Base-by-base conservation (phyloP, 2,797 vertebrate species). In the Acanthurus leucopareius region DNA sequence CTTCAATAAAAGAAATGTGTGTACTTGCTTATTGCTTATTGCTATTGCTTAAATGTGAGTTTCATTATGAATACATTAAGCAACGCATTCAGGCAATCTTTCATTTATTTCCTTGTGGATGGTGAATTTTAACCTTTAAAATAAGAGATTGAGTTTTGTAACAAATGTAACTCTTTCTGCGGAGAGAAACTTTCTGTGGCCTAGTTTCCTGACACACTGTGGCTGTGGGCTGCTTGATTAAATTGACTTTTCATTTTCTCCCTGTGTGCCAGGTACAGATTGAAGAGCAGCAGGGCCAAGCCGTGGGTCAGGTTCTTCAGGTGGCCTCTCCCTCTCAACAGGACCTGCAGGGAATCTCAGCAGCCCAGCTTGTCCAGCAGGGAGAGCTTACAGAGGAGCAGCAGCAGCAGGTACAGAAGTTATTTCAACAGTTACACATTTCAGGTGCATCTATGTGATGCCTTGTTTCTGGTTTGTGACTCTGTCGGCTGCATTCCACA, bases 331-430 rank as follows among this genome's bases (percentile, higher is more conserved):
- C 97, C 0, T 97, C 97, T 0, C 98, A 96, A 53, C 95, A 96
- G 61, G 96, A 97, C 45, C 94, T 99, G 67, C 98, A 99, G 82
- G 97, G 96, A 19, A 95, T 98, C 84, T 88, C 94, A 11, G 88
- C 93, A 75, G 86, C 93, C 40, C 97, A 98, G 82, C 95, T 99
- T 78, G 95, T 99, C 83, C 98, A 99, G 77, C 97, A 97, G 0
- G 96, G 97, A 0, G 98, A 99, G 82, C 97, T 99, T 42, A 97
- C 97, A 51, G 98, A 99, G 82, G 98, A 99, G 51, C 98, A 99
- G 66, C 98, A 99, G 79, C 97, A 99, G 89, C 98, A 99, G 94
- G 96, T 96, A 86, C 66, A 68, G 2, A 40, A 49, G 69, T 49
- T 13, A 35, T 65, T 40, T 62, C 3, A 59, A 53, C 8, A 45